Evolutionary conservation across 2,888 invertebrate species (phyloP).

Genomic region (Drosophila paramelanica): DNA sequence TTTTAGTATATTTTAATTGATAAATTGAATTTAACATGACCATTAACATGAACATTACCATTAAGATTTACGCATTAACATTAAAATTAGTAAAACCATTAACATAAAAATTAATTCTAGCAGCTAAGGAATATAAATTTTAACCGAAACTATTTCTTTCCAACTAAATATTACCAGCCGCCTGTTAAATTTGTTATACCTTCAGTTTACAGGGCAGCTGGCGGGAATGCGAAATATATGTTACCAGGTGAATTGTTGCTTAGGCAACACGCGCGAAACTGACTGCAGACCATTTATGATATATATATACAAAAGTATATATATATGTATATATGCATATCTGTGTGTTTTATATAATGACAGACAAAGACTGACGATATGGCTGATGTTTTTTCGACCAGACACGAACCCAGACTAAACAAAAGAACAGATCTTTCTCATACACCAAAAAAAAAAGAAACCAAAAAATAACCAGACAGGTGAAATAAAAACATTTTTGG

Average conservation of each 20-base stretch:
- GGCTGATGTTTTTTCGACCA: slow-evolving; percentile 10
- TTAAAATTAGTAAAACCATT: neutral
- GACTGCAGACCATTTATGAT: slow-evolving; percentile 2
- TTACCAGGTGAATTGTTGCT: slow-evolving; percentile 30
- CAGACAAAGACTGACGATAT: slow-evolving; percentile 25
- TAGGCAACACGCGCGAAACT: slow-evolving; percentile 20
- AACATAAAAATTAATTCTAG: neutral
- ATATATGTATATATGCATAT: neutral
- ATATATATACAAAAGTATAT: neutral
- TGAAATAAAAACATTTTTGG: slow-evolving; percentile 14
- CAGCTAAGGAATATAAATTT: neutral
- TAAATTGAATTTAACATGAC: neutral
- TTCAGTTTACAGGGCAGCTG: neutral
- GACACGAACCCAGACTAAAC: slow-evolving; percentile 46
- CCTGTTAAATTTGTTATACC: neutral
- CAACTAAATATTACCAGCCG: neutral
- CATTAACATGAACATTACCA: neutral
- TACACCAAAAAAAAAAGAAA: neutral
- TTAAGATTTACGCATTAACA: neutral
- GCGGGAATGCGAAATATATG: slow-evolving; percentile 15
- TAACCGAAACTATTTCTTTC: too few species aligned
- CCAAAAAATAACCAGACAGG: slow-evolving; percentile 15
- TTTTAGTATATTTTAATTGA: too few species aligned
- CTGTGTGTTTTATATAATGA: neutral
- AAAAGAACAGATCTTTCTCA: slow-evolving; percentile 44